Conservation (phyloP, 2,113 vertebrate species). For the Nibea albiflora region DNA sequence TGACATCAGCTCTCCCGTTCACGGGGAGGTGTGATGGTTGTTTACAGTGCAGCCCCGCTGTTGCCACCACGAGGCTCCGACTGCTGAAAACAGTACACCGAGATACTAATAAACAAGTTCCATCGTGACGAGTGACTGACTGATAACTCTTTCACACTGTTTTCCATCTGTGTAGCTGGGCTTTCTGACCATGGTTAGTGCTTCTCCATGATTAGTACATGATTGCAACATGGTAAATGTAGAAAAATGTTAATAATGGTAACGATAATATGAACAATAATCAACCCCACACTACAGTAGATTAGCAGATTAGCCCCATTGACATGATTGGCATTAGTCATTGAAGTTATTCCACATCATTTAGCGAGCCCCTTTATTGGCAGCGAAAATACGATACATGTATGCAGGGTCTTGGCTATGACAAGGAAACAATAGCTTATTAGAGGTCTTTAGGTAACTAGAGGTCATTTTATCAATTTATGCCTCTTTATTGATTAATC, state of each 20-base stretch:
- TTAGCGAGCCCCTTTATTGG: background rate
- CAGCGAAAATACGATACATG: background rate
- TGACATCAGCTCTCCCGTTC: slow-evolving; percentile 81
- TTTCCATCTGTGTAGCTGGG: background rate
- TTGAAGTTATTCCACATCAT: background rate
- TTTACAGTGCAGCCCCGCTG: slow-evolving; percentile 78
- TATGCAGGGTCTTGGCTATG: background rate
- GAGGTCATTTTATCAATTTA: background rate
- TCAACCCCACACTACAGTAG: too few relatives aligned
- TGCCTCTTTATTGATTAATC: background rate
- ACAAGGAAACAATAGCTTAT: too few relatives aligned
- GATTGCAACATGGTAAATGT: background rate
- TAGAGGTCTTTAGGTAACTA: too few relatives aligned
- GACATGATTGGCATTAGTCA: background rate
- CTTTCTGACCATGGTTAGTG: too few relatives aligned
- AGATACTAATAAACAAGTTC: slow-evolving; percentile 40
- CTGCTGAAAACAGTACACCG: slow-evolving; percentile 40
- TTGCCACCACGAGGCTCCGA: slow-evolving; percentile 38
- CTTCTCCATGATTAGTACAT: background rate
- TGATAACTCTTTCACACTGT: slow-evolving; percentile 38
- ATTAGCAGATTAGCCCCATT: background rate
- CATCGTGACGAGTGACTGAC: slow-evolving; percentile 46
- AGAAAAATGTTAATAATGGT: background rate
- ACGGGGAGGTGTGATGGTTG: slow-evolving; percentile 80
- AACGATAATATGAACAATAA: background rate